Evolutionary conservation across 1,140 invertebrate genomes (phyloP), one percentile per base, ranked within the genome.

Genomic region (Thaumatotibia leucotreta): DNA sequence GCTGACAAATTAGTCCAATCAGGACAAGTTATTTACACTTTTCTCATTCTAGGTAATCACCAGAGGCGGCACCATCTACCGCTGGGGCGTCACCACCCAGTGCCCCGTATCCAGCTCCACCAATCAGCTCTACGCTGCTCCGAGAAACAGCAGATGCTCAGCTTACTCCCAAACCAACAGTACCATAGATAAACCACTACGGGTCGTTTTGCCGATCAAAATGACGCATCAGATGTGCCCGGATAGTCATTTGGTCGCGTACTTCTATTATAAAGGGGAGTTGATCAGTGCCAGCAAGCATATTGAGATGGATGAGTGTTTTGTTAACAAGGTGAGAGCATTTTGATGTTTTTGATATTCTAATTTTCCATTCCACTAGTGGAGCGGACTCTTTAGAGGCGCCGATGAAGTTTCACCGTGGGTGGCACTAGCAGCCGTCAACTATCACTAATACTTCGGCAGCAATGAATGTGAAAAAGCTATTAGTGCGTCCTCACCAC

Each of bases 261-360:
- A 95, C 68, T 95, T 95, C 76, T 92, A 95, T 20, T 89, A 93
- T 8, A 93, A 94, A 10, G 92, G 93, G 0, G 94, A 96, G 73
- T 88, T 93, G 0, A 92, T 96, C 24, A 88, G 81, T 20, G 85
- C 89, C 1, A 85, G 73, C 62, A 92, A 91, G 54, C 80, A 85
- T 70, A 85, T 91, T 54, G 83, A 86, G 31, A 84, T 89, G 75
- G 86, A 89, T 0, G 89, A 91, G 4, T 92, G 91, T 71, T 91
- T 92, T 68, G 74, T 63, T 5, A 89, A 91, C 69, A 91, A 91
- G 84, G 91, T 91, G 70, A 67, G 64, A 39, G 23, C 6, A 2
- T 4, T 29, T 4, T 29, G 2, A 29, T 4, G 6, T 29, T 29
- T 4, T 6, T 4, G 6, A 2, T 29, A 6, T 29, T 29, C 2